Percentiles rank a stretch among this genome's conserved stretches.
These are phyloP conservation scores for Aphidius gifuensis DNA, from an alignment of 1,140 invertebrate genomes.

Conservation along the genomic window DNA sequence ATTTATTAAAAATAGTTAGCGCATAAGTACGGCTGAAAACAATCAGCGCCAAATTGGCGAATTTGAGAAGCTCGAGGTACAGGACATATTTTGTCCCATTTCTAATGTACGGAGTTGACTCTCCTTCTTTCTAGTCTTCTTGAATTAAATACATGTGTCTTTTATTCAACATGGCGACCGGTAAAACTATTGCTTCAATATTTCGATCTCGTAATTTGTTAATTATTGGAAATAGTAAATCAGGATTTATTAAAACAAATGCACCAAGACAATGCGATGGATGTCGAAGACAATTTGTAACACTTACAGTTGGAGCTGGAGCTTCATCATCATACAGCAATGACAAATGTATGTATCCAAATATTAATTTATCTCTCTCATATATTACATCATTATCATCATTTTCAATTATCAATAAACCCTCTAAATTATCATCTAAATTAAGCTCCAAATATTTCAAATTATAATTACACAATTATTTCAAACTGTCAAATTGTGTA, in stretches of 20 bases:
- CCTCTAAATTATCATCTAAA: background rate
- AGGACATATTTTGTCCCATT: no score
- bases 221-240: conserved; percentile 42
- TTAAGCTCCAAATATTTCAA: background rate
- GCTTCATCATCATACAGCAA: conserved; percentile 31
- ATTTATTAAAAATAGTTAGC: no score
- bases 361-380: conserved; percentile 3
- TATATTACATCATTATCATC: conserved; percentile 42
- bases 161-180: conserved; percentile 51
- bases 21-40: no score
- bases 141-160: conserved; percentile 44
- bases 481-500: background rate
- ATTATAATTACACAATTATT: no score
- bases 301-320: conserved; percentile 31
- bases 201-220: conserved; percentile 42
- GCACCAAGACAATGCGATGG: conserved; percentile 32
- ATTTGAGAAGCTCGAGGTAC: no score
- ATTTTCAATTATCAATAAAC: background rate
- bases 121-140: no score
- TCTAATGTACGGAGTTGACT: no score
- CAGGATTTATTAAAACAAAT: conserved; percentile 32
- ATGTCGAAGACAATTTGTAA: conserved; percentile 37
- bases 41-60: no score
- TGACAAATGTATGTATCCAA: conserved; percentile 36
- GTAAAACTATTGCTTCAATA: conserved; percentile 46